phyloP scores from a whole-genome alignment of 2,888 invertebrate species.

The Macaria liturata region DNA sequence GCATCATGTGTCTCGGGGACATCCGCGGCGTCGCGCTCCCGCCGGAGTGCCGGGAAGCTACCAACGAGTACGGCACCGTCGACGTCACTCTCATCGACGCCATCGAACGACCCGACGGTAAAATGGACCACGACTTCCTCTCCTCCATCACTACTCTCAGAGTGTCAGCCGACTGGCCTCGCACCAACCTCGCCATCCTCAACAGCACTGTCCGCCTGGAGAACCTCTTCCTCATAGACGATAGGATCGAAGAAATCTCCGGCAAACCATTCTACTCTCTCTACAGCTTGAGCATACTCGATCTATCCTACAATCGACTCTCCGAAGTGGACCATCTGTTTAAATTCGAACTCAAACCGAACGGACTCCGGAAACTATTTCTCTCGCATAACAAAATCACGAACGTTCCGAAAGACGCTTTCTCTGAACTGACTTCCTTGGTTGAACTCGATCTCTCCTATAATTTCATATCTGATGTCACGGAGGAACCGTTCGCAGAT shows the following conservation, averaged over 20 bases:
- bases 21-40: conserved; percentile 50
- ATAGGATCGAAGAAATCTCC: conserved; percentile 50
- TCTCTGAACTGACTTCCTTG: conserved; percentile 55
- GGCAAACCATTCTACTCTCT: conserved; percentile 55
- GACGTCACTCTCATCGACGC: conserved; percentile 57
- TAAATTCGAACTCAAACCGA: conserved; percentile 54
- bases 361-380: conserved; percentile 51
- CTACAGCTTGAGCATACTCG: conserved; percentile 51
- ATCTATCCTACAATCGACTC: conserved; percentile 60
- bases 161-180: conserved; percentile 49
- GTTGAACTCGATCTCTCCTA: conserved; percentile 63
- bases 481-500: conserved; percentile 61
- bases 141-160: conserved; percentile 54
- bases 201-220: conserved; percentile 55
- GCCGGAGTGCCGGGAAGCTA: conserved; percentile 55
- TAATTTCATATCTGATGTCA: conserved; percentile 59
- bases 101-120: conserved; percentile 44
- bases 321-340: conserved; percentile 55
- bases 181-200: conserved; percentile 52
- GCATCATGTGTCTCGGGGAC: conserved; percentile 50
- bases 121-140: conserved; percentile 48
- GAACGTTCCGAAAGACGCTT: conserved; percentile 51
- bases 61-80: conserved; percentile 55
- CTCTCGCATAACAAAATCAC: conserved; percentile 57
- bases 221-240: conserved; percentile 47